Evolutionary conservation across 2,888 invertebrate species (phyloP).

Genomic region (Amitus sp.): DNA sequence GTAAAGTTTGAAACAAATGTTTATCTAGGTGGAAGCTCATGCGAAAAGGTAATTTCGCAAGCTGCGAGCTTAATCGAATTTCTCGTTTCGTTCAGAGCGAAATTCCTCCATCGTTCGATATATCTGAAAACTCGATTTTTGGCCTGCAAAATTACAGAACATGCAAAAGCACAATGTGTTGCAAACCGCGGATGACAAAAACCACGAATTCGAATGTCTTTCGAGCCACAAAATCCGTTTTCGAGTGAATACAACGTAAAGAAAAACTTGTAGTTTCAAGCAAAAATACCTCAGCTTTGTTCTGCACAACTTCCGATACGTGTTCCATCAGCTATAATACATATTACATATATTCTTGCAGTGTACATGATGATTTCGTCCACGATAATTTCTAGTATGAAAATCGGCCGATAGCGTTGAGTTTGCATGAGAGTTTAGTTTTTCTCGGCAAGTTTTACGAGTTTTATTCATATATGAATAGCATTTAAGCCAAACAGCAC

Average conservation of each 20-base stretch:
- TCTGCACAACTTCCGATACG: constrained; percentile 59
- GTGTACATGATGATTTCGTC: too few species aligned
- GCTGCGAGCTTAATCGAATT: constrained; percentile 1
- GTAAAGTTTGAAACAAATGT: too few species aligned
- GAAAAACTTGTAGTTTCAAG: background rate
- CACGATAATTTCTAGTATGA: constrained; percentile 40
- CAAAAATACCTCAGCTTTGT: constrained; percentile 57
- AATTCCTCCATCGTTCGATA: too few species aligned
- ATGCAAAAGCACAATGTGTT: too few species aligned
- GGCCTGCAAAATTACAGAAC: too few species aligned
- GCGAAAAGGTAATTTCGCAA: background rate
- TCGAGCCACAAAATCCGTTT: too few species aligned
- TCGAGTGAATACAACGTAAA: too few species aligned
- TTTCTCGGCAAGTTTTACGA: background rate
- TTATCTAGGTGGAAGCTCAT: constrained; percentile 1
- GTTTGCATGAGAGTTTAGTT: background rate
- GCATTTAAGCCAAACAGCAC: background rate
- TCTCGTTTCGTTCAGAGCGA: too few species aligned
- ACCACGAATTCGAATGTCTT: too few species aligned
- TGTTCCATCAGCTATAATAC: constrained; percentile 61
- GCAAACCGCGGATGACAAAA: too few species aligned
- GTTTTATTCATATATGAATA: background rate
- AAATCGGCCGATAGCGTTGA: constrained; percentile 1
- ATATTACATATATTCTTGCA: constrained; percentile 59
- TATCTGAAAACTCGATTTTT: too few species aligned